Evolutionary conservation across 2,113 vertebrate genomes (phyloP).

Genomic region (Brienomyrus brachyistius): DNA sequence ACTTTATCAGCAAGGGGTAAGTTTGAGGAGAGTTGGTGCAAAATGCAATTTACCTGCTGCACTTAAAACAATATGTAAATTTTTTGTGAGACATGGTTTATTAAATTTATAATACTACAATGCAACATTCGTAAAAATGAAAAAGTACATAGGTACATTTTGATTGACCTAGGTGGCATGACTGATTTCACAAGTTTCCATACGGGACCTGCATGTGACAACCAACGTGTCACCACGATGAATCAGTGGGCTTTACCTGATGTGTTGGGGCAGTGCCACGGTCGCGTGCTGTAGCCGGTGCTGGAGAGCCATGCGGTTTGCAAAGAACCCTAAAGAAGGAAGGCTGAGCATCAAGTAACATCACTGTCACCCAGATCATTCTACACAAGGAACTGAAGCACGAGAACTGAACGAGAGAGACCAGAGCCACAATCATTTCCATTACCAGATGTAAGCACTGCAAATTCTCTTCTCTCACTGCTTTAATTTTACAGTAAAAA

Average conservation of each 20-base stretch:
- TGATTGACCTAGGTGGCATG: not conserved
- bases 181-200: not conserved
- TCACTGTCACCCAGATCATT: not conserved
- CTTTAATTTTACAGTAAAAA: not conserved
- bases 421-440: not conserved
- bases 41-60: not conserved
- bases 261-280: not conserved
- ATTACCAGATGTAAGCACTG: not conserved
- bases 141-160: not conserved
- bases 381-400: not conserved
- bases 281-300: not conserved
- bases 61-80: not conserved
- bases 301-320: not conserved
- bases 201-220: not conserved
- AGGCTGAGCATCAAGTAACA: not conserved
- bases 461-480: not conserved
- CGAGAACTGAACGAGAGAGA: not conserved
- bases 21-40: not conserved
- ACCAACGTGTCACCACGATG: not conserved
- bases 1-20: not conserved
- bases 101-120: not conserved
- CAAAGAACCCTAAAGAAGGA: not conserved
- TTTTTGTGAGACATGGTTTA: not conserved
- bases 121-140: not conserved
- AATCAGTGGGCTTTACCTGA: not conserved